Conservation (phyloP, 2,113 vertebrate genomes). For the Paramisgurnus dabryanus region DNA sequence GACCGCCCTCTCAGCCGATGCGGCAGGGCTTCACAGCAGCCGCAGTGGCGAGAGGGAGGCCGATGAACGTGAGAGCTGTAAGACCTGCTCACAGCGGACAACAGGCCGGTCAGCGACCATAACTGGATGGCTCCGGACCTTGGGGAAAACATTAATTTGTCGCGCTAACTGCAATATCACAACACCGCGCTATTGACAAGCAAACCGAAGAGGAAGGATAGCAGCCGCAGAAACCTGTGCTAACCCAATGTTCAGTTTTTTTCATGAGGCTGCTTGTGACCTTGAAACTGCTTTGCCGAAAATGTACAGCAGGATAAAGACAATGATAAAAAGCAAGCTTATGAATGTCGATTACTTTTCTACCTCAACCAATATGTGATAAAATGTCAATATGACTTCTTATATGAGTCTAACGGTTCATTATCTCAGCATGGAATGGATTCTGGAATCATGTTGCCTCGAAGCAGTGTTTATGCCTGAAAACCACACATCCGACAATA, state of each 20-base stretch:
- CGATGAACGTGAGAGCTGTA: too few species aligned
- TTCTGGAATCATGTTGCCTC: constrained; percentile 26
- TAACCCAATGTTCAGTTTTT: too few species aligned
- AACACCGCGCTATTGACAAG: background rate
- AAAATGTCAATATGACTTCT: constrained; percentile 9
- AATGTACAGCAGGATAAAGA: background rate
- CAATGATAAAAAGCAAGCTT: background rate
- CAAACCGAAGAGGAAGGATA: background rate
- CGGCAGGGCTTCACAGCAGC: background rate
- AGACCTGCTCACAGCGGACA: too few species aligned
- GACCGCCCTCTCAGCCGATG: background rate
- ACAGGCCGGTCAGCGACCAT: too few species aligned
- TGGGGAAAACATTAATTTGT: background rate
- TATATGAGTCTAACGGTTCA: constrained; percentile 2
- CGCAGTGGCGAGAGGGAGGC: background rate
- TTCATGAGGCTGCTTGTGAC: too few species aligned
- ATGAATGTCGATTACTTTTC: constrained; percentile 5
- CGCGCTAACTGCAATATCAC: background rate
- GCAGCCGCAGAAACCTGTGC: background rate
- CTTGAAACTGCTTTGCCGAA: background rate
- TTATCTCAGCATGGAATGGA: constrained; percentile 22
- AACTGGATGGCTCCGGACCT: too few species aligned
- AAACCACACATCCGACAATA: background rate
- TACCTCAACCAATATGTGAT: constrained; percentile 21
- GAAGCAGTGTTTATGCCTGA: constrained; percentile 23